Percentiles rank a stretch among this genome's conserved stretches.
phyloP scores from a whole-genome alignment of 1,140 invertebrate genomes.

The Ctenoplectra terminalis region DNA sequence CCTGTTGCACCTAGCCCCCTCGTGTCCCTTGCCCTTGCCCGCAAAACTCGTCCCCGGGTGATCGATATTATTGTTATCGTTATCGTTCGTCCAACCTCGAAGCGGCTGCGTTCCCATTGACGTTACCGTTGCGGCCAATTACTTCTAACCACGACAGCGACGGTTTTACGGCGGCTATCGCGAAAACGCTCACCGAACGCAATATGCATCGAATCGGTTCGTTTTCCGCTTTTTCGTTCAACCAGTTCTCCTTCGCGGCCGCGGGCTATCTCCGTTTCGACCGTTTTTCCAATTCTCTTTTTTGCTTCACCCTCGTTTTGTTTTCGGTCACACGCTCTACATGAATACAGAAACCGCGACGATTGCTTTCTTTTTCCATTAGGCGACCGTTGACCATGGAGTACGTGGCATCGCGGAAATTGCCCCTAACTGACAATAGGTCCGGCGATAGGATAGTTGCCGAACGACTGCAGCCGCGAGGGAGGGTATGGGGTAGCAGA shows the following conservation, averaged over 20 bases:
- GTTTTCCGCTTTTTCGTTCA: slow-evolving; percentile 1
- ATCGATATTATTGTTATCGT: slow-evolving; percentile 61
- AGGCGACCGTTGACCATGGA: neutral
- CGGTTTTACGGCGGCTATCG: slow-evolving; percentile 39
- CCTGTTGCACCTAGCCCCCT: neutral
- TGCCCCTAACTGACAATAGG: slow-evolving; percentile 27
- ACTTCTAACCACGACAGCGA: slow-evolving; percentile 48
- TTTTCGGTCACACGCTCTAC: slow-evolving; percentile 9
- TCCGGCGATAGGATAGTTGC: neutral
- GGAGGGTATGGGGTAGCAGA: neutral
- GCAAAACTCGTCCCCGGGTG: slow-evolving; percentile 30
- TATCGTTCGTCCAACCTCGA: slow-evolving; percentile 41
- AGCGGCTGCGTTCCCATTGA: slow-evolving; percentile 38
- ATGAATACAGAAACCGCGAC: slow-evolving; percentile 51
- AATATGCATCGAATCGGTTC: slow-evolving; percentile 42
- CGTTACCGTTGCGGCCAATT: slow-evolving; percentile 56
- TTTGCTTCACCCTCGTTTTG: neutral
- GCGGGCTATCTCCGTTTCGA: neutral
- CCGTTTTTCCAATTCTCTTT: neutral
- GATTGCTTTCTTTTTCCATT: slow-evolving; percentile 54
- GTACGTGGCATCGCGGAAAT: slow-evolving; percentile 32
- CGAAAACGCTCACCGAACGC: slow-evolving; percentile 18
- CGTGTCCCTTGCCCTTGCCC: slow-evolving; percentile 12
- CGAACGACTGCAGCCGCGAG: neutral
- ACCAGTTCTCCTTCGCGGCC: slow-evolving; percentile 13